Conservation (phyloP, 2,797 vertebrate species). For the Syngnathus rostellatus region DNA sequence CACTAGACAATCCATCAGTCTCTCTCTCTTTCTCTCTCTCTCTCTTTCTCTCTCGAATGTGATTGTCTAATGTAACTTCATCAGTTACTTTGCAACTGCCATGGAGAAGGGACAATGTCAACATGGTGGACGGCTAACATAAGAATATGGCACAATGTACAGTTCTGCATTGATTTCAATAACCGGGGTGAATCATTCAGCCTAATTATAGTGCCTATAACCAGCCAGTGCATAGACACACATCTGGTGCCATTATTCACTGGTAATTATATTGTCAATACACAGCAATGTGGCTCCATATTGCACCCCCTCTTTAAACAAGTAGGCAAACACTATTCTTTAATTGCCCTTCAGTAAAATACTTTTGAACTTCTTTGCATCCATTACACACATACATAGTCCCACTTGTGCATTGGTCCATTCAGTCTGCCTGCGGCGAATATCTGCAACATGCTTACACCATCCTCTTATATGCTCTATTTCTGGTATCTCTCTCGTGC, state of each 20-base stretch:
- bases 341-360: slow-evolving; percentile 58
- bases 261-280: slow-evolving; percentile 57
- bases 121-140: slow-evolving; percentile 6
- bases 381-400: slow-evolving; percentile 17
- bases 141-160: neutral
- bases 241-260: slow-evolving; percentile 39
- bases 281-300: slow-evolving; percentile 22
- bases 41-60: too few species aligned
- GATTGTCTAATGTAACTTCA: slow-evolving; percentile 1
- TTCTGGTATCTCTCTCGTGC: neutral
- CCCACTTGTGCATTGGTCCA: slow-evolving; percentile 46
- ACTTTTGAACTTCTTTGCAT: slow-evolving; percentile 29
- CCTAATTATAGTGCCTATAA: slow-evolving; percentile 52
- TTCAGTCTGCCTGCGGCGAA: slow-evolving; percentile 43
- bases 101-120: slow-evolving; percentile 5
- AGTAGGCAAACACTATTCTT: slow-evolving; percentile 30
- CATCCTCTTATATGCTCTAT: slow-evolving; percentile 1
- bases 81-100: slow-evolving; percentile 22
- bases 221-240: slow-evolving; percentile 20
- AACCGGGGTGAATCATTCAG: slow-evolving; percentile 40
- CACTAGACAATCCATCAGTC: too few species aligned
- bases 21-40: too few species aligned
- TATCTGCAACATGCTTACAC: slow-evolving; percentile 25
- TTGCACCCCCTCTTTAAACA: slow-evolving; percentile 24
- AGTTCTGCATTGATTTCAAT: slow-evolving; percentile 11